Conservation (phyloP, 1,140 invertebrate species). For the Hetaerina americana region DNA sequence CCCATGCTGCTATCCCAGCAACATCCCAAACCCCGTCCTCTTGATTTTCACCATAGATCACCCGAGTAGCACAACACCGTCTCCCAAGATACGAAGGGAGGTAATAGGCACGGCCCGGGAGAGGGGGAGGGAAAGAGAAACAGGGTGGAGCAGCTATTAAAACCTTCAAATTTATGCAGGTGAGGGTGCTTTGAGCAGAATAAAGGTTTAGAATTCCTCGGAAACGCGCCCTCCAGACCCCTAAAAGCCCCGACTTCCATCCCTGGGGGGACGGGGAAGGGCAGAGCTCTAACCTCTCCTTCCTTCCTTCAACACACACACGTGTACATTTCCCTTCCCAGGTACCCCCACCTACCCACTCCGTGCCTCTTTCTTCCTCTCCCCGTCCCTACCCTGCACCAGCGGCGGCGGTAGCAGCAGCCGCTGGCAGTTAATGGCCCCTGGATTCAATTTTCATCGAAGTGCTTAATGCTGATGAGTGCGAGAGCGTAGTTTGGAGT, state of each 20-base stretch:
- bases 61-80: too few relatives aligned
- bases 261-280: not conserved
- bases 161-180: not conserved
- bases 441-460: not conserved
- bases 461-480: not conserved
- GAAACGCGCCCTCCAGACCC: not conserved
- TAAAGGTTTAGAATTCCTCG: not conserved
- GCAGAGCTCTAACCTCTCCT: not conserved
- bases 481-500: not conserved
- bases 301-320: too few relatives aligned
- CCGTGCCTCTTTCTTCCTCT: not conserved
- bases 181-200: not conserved
- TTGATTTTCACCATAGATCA: too few relatives aligned
- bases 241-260: too few relatives aligned
- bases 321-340: too few relatives aligned
- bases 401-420: not conserved
- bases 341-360: too few relatives aligned
- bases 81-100: not conserved
- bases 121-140: not conserved
- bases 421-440: not conserved
- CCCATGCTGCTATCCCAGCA: too few relatives aligned
- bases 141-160: not conserved
- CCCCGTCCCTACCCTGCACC: not conserved
- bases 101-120: not conserved
- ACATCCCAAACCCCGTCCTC: too few relatives aligned